Evolutionary conservation across 1,140 invertebrate species (phyloP).

Genomic region (Eumeta japonica): DNA sequence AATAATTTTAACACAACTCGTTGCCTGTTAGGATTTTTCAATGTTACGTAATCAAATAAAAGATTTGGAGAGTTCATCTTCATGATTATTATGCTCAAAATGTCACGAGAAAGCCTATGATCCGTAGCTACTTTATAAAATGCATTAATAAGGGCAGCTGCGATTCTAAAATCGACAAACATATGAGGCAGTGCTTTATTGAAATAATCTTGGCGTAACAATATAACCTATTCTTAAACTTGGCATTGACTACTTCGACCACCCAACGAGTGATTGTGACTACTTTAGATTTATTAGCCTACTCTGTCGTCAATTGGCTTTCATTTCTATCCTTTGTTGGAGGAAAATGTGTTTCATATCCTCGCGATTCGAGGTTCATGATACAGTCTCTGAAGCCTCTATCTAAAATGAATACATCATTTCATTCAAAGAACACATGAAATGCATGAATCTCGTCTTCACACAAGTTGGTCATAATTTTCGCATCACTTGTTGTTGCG

Average conservation of each 20-base stretch:
- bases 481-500: background rate
- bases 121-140: background rate
- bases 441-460: background rate
- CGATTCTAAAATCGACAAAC: background rate
- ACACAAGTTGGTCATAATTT: background rate
- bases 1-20: background rate
- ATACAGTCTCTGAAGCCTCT: background rate
- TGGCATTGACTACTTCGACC: too few relatives aligned
- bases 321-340: background rate
- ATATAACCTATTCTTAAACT: background rate
- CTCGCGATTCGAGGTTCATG: background rate
- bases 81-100: background rate
- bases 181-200: background rate
- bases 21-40: background rate
- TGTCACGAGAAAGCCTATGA: background rate
- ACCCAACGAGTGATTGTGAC: background rate
- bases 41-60: background rate
- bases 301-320: background rate
- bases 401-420: conserved; percentile 3
- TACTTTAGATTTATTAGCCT: background rate
- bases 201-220: background rate
- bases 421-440: conserved; percentile 1
- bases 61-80: background rate
- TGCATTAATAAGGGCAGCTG: background rate
- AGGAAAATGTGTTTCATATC: background rate